Evolutionary conservation across 2,888 invertebrate genomes (phyloP), one percentile per base, ranked within the genome.

Genomic region (Cartodere bifasciata): DNA sequence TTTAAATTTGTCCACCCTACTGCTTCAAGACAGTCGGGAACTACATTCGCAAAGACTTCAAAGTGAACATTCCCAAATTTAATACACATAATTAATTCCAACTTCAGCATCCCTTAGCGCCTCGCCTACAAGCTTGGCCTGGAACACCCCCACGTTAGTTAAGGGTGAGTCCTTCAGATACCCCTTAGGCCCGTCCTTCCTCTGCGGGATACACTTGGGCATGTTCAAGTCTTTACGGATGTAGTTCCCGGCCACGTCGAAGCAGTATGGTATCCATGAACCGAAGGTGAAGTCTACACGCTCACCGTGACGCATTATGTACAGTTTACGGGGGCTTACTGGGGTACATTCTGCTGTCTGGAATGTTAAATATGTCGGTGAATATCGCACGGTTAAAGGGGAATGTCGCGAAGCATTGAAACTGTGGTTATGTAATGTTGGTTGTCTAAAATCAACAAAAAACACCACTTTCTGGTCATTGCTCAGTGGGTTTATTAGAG

Each of bases 261-360:
- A 92, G 54, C 88, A 87, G 53, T 75, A 79, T 1, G 82, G 79
- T 26, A 85, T 77, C 92, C 92, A 94, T 11, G 72, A 69, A 9
- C 91, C 90, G 58, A 91, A 92, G 0, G 88, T 87, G 48, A 94
- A 87, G 60, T 95, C 95, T 2, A 94, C 80, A 12, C 95, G 68
- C 62, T 95, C 95, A 1, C 91, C 94, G 62, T 95, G 95, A 1
- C 95, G 70, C 68, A 88, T 75, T 20, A 87, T 71, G 47, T 72
- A 72, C 35, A 81, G 56, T 49, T 67, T 64, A 13, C 51, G 38
- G n/a, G 35, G 37, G 16, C n/a, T n/a, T n/a, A n/a, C n/a, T n/a
- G n/a, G n/a, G n/a, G n/a, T n/a, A n/a, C n/a, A n/a, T n/a, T n/a
- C n/a, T n/a, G n/a, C n/a, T n/a, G n/a, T n/a, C n/a, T n/a, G n/a